Conservation (phyloP, 2,797 vertebrate genomes). For the Nasua narica region DNA sequence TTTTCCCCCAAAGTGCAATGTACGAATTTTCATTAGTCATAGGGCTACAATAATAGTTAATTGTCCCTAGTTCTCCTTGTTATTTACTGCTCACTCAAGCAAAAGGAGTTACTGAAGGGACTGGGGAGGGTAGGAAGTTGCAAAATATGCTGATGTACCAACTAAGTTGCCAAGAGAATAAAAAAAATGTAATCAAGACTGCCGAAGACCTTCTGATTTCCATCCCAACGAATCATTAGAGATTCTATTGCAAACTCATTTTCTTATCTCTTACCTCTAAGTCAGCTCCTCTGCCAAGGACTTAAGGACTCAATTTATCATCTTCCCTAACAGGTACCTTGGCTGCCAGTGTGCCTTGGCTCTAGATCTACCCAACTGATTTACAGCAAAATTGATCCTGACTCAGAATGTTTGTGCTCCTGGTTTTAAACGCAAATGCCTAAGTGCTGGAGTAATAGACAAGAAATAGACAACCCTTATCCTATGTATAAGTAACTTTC, state of each 20-base stretch:
- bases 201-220: conserved; percentile 60
- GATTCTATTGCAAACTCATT: conserved; percentile 66
- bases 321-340: conserved; percentile 36
- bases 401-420: conserved; percentile 35
- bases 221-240: conserved; percentile 51
- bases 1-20: conserved; percentile 65
- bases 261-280: conserved; percentile 60
- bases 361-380: conserved; percentile 12
- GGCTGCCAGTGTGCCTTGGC: conserved; percentile 35
- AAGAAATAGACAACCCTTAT: background rate
- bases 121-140: background rate
- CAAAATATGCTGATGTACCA: conserved; percentile 63
- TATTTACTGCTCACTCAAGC: conserved; percentile 68
- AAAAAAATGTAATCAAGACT: conserved; percentile 42
- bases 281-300: conserved; percentile 62
- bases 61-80: conserved; percentile 68
- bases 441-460: background rate
- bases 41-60: conserved; percentile 66
- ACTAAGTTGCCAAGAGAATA: conserved; percentile 57
- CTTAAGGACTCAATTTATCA: conserved; percentile 69
- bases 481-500: background rate
- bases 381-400: conserved; percentile 51
- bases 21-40: conserved; percentile 69
- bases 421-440: conserved; percentile 26
- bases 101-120: conserved; percentile 59